Conservation (phyloP, 2,113 vertebrate species). For the Anarrhichthys ocellatus region DNA sequence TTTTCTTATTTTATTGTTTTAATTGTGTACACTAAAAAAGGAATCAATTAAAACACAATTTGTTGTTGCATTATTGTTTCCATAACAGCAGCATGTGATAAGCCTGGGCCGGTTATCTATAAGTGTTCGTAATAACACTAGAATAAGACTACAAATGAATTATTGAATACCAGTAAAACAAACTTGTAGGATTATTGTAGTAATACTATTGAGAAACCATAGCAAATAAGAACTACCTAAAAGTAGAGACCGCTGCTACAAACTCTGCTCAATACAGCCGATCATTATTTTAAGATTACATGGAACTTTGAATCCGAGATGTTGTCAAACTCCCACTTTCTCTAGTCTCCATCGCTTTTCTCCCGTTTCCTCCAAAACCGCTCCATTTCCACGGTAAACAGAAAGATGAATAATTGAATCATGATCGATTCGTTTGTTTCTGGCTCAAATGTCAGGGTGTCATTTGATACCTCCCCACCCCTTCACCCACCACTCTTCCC, state of each 20-base stretch:
- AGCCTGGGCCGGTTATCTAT: no score
- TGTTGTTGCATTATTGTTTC: neutral
- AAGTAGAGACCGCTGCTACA: neutral
- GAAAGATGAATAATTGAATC: conserved; percentile 80
- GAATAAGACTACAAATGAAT: neutral
- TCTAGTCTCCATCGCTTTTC: neutral
- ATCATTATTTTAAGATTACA: conserved; percentile 21
- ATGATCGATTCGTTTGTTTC: conserved; percentile 77
- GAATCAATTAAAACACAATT: neutral
- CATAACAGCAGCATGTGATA: neutral
- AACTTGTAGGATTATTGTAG: conserved; percentile 7
- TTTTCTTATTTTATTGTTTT: neutral
- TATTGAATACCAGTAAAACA: conserved; percentile 19
- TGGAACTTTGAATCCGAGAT: conserved; percentile 9
- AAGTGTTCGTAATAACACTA: neutral
- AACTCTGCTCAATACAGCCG: neutral
- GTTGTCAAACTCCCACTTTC: conserved; percentile 12
- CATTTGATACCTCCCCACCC: conserved; percentile 64
- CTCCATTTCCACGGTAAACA: conserved; percentile 67
- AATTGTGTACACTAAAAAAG: neutral
- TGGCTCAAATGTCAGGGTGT: conserved; percentile 79
- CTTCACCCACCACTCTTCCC: neutral
- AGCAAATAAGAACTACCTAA: conserved; percentile 1
- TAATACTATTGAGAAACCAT: neutral
- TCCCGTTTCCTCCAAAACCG: conserved; percentile 22